Evolutionary conservation across 2,113 vertebrate species (phyloP).

Genomic region (Antechinus stuartii): DNA sequence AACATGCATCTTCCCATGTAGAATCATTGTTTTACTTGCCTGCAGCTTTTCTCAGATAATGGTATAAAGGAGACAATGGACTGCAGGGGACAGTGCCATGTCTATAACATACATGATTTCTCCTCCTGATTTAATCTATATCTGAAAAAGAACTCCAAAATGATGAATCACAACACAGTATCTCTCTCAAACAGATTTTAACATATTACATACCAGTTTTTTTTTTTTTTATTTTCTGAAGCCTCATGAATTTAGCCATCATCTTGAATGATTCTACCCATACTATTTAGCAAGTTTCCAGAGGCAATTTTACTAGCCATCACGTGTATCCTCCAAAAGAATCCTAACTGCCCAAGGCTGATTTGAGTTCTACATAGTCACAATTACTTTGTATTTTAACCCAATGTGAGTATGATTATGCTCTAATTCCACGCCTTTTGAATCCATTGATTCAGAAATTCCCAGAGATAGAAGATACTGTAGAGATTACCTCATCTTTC

Average conservation of each 20-base stretch:
- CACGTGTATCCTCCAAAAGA: conserved; percentile 27
- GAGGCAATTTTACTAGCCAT: neutral
- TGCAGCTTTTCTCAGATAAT: conserved; percentile 62
- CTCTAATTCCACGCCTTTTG: neutral
- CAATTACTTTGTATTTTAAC: neutral
- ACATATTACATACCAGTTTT: neutral
- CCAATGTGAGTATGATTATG: neutral
- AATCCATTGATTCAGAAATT: neutral
- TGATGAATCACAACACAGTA: neutral
- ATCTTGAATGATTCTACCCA: neutral
- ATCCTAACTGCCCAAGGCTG: neutral
- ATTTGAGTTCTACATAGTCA: neutral
- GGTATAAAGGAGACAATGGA: conserved; percentile 37
- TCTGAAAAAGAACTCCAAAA: conserved; percentile 29
- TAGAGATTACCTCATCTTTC: neutral
- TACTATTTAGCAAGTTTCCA: conserved; percentile 38
- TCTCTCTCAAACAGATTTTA: conserved; percentile 41
- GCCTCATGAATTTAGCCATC: neutral
- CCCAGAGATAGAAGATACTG: neutral
- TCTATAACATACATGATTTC: conserved; percentile 48
- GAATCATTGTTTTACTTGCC: conserved; percentile 55
- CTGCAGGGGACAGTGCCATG: neutral
- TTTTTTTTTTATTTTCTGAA: neutral
- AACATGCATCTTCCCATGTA: conserved; percentile 50
- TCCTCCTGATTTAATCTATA: conserved; percentile 35